Conservation (phyloP, 2,888 invertebrate species). For the Podabrus alpinus region DNA sequence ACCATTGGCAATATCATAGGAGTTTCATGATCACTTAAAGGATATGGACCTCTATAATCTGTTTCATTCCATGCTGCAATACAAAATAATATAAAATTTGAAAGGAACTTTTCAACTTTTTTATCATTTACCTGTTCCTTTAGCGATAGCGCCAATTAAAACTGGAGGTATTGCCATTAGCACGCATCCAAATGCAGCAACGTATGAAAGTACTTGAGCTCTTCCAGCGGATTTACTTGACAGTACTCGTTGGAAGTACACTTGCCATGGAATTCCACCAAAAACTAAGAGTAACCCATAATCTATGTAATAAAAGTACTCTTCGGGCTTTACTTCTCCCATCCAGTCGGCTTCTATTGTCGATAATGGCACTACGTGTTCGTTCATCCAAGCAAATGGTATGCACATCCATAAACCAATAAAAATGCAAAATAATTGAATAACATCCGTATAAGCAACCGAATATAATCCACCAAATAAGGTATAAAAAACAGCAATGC, state of each 20-base stretch:
- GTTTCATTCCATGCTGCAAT: slow-evolving; percentile 92
- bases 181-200: slow-evolving; percentile 94
- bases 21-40: slow-evolving; percentile 76
- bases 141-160: slow-evolving; percentile 95
- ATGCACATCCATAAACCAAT: slow-evolving; percentile 98
- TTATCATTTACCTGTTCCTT: slow-evolving; percentile 78
- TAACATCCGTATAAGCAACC: slow-evolving; percentile 98
- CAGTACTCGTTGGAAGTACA: slow-evolving; percentile 96
- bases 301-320: slow-evolving; percentile 85
- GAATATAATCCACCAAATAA: slow-evolving; percentile 97
- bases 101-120: not conserved
- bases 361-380: slow-evolving; percentile 80
- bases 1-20: slow-evolving; percentile 97
- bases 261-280: slow-evolving; percentile 98
- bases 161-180: slow-evolving; percentile 97
- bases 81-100: not conserved
- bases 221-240: slow-evolving; percentile 93
- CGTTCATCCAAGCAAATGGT: slow-evolving; percentile 91
- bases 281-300: slow-evolving; percentile 87
- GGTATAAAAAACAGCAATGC: slow-evolving; percentile 96
- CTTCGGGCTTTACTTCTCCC: slow-evolving; percentile 72
- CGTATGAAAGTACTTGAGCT: slow-evolving; percentile 93
- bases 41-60: slow-evolving; percentile 75
- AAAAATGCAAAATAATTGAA: slow-evolving; percentile 97
- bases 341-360: slow-evolving; percentile 90